phyloP scores from a whole-genome alignment of 2,797 vertebrate genomes.

The Luscinia luscinia region DNA sequence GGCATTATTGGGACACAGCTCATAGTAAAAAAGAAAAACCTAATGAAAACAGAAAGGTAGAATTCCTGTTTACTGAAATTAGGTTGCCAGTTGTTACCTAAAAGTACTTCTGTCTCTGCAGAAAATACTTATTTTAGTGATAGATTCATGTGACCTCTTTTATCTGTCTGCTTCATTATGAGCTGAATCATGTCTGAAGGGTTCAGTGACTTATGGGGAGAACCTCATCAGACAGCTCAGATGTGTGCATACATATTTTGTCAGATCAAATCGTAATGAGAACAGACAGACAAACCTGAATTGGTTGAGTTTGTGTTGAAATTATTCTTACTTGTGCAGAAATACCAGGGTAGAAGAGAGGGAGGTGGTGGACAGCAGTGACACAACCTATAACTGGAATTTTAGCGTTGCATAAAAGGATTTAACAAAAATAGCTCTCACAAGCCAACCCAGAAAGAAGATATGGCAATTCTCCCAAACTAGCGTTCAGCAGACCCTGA shows the following conservation, averaged over 20 bases:
- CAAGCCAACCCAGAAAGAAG: not conserved
- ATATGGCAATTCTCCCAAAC: not conserved
- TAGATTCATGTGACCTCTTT: not conserved
- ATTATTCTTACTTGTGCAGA: not conserved
- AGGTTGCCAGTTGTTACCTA: not conserved
- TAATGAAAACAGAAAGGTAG: not conserved
- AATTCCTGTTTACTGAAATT: not conserved
- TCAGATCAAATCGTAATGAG: not conserved
- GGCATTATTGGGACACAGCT: not conserved
- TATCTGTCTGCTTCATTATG: not conserved
- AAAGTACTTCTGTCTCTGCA: not conserved
- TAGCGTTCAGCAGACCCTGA: not conserved
- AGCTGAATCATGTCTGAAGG: not conserved
- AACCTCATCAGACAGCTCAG: not conserved
- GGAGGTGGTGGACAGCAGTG: not conserved
- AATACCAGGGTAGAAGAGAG: not conserved
- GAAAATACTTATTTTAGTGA: not conserved
- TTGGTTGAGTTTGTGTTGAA: not conserved
- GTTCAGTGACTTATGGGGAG: not conserved
- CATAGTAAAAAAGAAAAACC: not conserved
- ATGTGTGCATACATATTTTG: not conserved
- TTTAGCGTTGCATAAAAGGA: not conserved
- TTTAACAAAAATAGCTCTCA: not conserved
- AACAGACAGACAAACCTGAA: not conserved
- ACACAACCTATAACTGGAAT: not conserved